phyloP scores from a whole-genome alignment of 2,888 invertebrate species.

The Herminia tarsipennalis region DNA sequence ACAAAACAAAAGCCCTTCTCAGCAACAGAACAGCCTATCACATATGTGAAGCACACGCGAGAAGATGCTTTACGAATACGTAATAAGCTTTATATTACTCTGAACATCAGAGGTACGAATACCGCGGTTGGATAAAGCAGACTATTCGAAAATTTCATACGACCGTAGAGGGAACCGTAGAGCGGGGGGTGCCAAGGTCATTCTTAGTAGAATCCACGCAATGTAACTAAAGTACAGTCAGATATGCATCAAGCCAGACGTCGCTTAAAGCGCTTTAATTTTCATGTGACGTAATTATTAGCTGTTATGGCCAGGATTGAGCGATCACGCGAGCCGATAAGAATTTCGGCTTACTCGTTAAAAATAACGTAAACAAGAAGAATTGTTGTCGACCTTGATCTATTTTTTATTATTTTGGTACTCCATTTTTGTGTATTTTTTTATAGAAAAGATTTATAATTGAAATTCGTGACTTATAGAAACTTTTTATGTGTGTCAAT shows the following conservation, averaged over 20 bases:
- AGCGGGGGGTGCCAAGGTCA: conserved; percentile 76
- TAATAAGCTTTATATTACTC: conserved; percentile 54
- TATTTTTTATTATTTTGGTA: conserved; percentile 55
- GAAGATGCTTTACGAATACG: conserved; percentile 54
- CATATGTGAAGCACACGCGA: conserved; percentile 47
- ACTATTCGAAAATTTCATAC: conserved; percentile 79
- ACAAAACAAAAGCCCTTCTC: conserved; percentile 69
- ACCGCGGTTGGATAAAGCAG: conserved; percentile 69
- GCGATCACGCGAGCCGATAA: conserved; percentile 76
- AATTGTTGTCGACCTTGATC: conserved; percentile 66
- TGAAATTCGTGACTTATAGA: conserved; percentile 40
- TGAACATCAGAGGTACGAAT: conserved; percentile 60
- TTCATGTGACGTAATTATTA: conserved; percentile 72
- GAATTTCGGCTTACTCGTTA: conserved; percentile 72
- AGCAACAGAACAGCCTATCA: conserved; percentile 48
- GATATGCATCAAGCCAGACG: conserved; percentile 71
- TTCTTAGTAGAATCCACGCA: conserved; percentile 77
- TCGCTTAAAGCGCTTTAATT: conserved; percentile 59
- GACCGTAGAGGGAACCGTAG: conserved; percentile 54
- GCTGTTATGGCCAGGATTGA: conserved; percentile 55
- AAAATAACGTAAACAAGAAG: conserved; percentile 65
- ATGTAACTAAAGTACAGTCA: conserved; percentile 59
- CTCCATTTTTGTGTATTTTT: conserved; percentile 33
- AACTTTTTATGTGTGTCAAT: conserved; percentile 51
- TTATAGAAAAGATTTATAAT: conserved; percentile 27